These are phyloP conservation scores for Vidua chalybeata DNA, from an alignment of 2,113 vertebrate genomes.

Conservation along the genomic window DNA sequence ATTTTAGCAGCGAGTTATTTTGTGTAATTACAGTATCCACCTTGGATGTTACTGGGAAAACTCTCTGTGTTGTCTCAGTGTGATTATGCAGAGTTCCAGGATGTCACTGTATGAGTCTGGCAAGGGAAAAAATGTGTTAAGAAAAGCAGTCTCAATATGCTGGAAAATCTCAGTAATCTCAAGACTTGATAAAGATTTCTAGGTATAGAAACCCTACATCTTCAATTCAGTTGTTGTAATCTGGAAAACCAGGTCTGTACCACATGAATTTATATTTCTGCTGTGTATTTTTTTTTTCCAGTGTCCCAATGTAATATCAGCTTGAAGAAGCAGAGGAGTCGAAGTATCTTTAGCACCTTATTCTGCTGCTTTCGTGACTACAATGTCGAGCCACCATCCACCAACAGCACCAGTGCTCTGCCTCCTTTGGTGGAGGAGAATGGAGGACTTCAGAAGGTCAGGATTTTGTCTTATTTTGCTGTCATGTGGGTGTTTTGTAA, in stretches of 20 bases:
- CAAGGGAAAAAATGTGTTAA: not conserved
- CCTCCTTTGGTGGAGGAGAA: slow-evolving; percentile 92
- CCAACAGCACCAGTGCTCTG: slow-evolving; percentile 84
- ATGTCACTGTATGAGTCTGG: rapidly evolving
- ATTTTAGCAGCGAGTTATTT: not conserved
- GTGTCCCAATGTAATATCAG: slow-evolving; percentile 88
- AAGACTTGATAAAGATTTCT: not conserved
- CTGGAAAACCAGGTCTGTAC: not conserved
- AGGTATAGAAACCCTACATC: not conserved
- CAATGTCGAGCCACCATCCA: slow-evolving; percentile 87
- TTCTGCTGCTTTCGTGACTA: slow-evolving; percentile 99
- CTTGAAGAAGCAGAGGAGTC: slow-evolving; percentile 92
- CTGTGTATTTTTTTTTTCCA: slow-evolving; percentile 44
- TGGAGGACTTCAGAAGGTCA: slow-evolving; percentile 91
- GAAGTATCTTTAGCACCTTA: slow-evolving; percentile 96
- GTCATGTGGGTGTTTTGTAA: not conserved
- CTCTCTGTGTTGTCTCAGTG: not conserved
- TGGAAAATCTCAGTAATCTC: not conserved
- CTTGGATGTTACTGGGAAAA: not conserved
- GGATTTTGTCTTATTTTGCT: not conserved
- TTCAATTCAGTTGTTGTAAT: not conserved
- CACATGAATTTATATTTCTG: not conserved
- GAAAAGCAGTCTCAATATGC: not conserved
- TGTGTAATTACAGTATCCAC: not conserved
- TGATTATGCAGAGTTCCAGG: too few species aligned